Conservation (phyloP, 2,888 invertebrate genomes). For the Drosophila mimetica region DNA sequence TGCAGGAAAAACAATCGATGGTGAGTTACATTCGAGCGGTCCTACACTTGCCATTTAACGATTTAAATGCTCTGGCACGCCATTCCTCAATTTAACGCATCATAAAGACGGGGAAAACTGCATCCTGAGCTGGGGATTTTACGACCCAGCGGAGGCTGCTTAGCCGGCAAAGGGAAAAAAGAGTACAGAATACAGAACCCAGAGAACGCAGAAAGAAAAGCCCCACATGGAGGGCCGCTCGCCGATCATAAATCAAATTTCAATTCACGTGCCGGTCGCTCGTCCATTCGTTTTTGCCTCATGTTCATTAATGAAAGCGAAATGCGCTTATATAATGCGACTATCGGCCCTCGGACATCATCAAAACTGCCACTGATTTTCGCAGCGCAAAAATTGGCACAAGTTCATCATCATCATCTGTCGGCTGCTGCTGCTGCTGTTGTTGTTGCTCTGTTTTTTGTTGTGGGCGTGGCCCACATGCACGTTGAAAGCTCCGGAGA, state of each 20-base stretch:
- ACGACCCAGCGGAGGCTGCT: slow-evolving; percentile 56
- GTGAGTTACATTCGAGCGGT: slow-evolving; percentile 21
- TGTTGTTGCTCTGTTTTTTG: neutral
- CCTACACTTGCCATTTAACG: slow-evolving; percentile 61
- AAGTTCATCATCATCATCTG: slow-evolving; percentile 71
- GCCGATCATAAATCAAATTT: slow-evolving; percentile 68
- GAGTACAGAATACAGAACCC: slow-evolving; percentile 9
- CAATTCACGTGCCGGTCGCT: slow-evolving; percentile 71
- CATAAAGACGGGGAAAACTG: slow-evolving; percentile 64
- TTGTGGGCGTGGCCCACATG: slow-evolving; percentile 53
- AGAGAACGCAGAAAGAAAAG: slow-evolving; percentile 69
- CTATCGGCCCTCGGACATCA: slow-evolving; percentile 62
- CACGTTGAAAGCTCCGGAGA: slow-evolving; percentile 68
- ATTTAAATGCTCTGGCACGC: slow-evolving; percentile 77
- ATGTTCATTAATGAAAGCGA: slow-evolving; percentile 73
- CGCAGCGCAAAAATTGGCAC: slow-evolving; percentile 67
- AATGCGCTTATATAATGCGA: slow-evolving; percentile 67
- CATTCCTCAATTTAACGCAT: slow-evolving; percentile 78
- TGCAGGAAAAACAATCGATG: slow-evolving; percentile 30
- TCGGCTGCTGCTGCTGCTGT: slow-evolving; percentile 1
- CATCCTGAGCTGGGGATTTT: slow-evolving; percentile 38
- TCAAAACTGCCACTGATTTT: slow-evolving; percentile 69
- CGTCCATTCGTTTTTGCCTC: slow-evolving; percentile 38
- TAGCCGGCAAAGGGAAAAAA: slow-evolving; percentile 52
- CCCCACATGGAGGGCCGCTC: slow-evolving; percentile 39